These are phyloP conservation scores for Neostethus bicornis DNA, from an alignment of 2,797 vertebrate genomes.

Conservation along the genomic window DNA sequence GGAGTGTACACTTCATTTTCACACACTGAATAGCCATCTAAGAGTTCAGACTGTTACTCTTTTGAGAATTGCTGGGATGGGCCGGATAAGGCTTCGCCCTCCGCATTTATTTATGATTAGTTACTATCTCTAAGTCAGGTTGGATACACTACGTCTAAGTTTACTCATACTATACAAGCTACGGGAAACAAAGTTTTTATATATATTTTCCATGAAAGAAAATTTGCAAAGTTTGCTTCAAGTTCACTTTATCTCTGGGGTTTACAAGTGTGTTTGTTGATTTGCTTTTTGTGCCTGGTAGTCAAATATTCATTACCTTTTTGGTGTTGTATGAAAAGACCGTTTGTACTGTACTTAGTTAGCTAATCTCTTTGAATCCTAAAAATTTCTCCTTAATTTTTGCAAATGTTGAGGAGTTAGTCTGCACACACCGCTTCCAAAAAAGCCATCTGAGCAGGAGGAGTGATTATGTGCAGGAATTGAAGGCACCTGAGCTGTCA, in stretches of 20 bases:
- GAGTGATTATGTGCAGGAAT: conserved; percentile 21
- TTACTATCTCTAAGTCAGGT: background rate
- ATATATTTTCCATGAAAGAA: background rate
- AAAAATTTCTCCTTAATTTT: background rate
- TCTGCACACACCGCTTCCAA: conserved; percentile 3
- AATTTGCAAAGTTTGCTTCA: background rate
- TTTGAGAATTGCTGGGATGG: too few relatives aligned
- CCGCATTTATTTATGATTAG: background rate
- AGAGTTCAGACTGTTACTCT: too few relatives aligned
- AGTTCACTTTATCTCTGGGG: background rate
- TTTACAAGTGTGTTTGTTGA: background rate
- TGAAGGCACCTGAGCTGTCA: conserved; percentile 25
- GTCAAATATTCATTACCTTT: background rate
- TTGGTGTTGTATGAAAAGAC: background rate
- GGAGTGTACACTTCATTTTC: too few relatives aligned
- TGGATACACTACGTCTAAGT: background rate
- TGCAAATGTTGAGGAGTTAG: background rate
- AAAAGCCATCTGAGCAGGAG: conserved; percentile 3
- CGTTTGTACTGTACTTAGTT: background rate
- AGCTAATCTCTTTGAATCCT: background rate
- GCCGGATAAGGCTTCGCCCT: background rate
- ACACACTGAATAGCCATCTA: too few relatives aligned
- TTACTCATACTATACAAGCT: background rate
- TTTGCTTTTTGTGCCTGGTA: background rate
- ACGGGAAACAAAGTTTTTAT: background rate